These are phyloP conservation scores for Sarcophaga carnaria DNA, from an alignment of 2,888 invertebrate species.

Conservation along the genomic window DNA sequence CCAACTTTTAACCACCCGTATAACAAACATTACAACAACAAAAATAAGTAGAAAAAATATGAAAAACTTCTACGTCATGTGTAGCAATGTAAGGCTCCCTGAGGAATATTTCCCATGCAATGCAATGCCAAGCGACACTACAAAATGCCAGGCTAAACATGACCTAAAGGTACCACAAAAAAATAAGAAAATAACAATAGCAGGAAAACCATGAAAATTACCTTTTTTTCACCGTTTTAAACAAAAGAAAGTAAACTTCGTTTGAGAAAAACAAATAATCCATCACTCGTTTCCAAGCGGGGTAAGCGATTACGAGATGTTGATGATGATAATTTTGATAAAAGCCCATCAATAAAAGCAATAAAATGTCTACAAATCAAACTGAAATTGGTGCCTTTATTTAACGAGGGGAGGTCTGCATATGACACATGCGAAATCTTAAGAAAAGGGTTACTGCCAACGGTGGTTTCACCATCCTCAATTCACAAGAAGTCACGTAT, in stretches of 20 bases:
- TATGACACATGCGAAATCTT: conserved; percentile 66
- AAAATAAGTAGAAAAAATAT: conserved; percentile 11
- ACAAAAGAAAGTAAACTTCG: neutral
- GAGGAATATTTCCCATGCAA: conserved; percentile 41
- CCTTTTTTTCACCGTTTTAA: conserved; percentile 47
- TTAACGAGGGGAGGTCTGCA: conserved; percentile 56
- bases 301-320: conserved; percentile 59
- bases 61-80: conserved; percentile 63
- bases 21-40: conserved; percentile 44
- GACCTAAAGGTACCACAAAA: conserved; percentile 60
- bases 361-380: conserved; percentile 71
- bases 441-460: conserved; percentile 60
- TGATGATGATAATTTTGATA: conserved; percentile 61
- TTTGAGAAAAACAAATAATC: conserved; percentile 44
- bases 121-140: conserved; percentile 45
- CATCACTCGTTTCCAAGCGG: conserved; percentile 54
- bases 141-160: conserved; percentile 56
- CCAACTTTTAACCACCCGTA: conserved; percentile 60
- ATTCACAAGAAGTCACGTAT: conserved; percentile 62
- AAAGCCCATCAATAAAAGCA: conserved; percentile 71
- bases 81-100: conserved; percentile 53
- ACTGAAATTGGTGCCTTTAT: conserved; percentile 62
- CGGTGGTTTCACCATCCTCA: neutral
- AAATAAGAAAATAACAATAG: neutral
- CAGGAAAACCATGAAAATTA: conserved; percentile 54